Conservation (phyloP, 2,797 vertebrate species). For the Moxostoma hubbsi region DNA sequence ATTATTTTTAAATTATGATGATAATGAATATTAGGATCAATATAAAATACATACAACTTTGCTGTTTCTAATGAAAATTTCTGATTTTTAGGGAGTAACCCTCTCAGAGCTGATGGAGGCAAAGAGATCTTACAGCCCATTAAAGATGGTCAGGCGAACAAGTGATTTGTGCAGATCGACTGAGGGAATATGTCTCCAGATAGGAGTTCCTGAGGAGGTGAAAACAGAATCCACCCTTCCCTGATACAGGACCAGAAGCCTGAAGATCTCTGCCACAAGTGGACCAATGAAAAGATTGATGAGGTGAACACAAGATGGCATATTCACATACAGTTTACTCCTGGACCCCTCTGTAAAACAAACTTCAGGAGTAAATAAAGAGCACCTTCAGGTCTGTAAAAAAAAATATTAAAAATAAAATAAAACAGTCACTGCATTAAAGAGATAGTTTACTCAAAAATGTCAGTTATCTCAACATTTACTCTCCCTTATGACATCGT, state of each 20-base stretch:
- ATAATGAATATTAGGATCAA: too few species aligned
- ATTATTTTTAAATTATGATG: too few species aligned
- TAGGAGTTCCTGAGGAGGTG: conserved; percentile 1
- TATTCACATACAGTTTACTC: not conserved
- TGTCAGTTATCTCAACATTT: too few species aligned
- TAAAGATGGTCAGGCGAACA: conserved; percentile 72
- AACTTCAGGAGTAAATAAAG: not conserved
- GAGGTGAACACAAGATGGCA: not conserved
- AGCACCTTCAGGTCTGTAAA: too few species aligned
- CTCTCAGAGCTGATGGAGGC: conserved; percentile 91
- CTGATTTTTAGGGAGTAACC: conserved; percentile 84
- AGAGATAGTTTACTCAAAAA: too few species aligned
- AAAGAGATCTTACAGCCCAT: conserved; percentile 80
- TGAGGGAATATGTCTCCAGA: not conserved
- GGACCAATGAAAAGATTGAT: conserved; percentile 5
- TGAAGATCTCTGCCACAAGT: not conserved
- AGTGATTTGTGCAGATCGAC: conserved; percentile 66
- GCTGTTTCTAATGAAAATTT: not conserved
- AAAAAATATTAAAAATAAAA: too few species aligned
- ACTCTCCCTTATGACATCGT: too few species aligned
- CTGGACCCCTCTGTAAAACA: not conserved
- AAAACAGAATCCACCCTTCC: not conserved
- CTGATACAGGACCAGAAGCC: not conserved
- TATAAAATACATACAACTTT: too few species aligned
- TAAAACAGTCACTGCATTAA: too few species aligned